Percentiles rank a stretch among this genome's conserved stretches.
Conservation (phyloP, 2,888 invertebrate species). For the Heliothis peltigera region DNA sequence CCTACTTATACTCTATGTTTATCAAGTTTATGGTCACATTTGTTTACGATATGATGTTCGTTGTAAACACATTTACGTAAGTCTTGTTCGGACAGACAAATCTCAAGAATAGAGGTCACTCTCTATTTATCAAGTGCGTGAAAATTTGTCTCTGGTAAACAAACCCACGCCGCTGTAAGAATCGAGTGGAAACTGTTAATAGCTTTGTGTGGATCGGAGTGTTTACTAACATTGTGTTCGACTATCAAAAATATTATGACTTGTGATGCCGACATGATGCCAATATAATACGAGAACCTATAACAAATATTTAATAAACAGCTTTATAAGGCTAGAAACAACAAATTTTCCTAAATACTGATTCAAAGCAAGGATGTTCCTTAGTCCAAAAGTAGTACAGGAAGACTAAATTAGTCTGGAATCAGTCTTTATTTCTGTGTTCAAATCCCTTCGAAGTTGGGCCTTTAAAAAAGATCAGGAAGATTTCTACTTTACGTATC, state of each 20-base stretch:
- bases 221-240: conserved; percentile 23
- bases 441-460: too few species aligned
- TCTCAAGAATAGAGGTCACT: conserved; percentile 58
- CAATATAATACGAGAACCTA: neutral
- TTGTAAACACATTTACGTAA: conserved; percentile 63
- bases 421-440: too few species aligned
- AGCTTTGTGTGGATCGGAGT: conserved; percentile 23
- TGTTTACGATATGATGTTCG: conserved; percentile 66
- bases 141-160: conserved; percentile 51
- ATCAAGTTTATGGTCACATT: conserved; percentile 72
- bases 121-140: conserved; percentile 60
- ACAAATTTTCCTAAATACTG: neutral
- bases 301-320: neutral
- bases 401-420: too few species aligned
- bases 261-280: too few species aligned
- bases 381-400: too few species aligned
- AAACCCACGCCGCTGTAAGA: conserved; percentile 37
- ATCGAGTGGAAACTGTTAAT: conserved; percentile 29
- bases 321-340: neutral
- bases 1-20: conserved; percentile 54
- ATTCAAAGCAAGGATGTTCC: too few species aligned
- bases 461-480: too few species aligned
- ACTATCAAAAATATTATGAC: neutral
- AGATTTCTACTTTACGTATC: too few species aligned
- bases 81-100: conserved; percentile 46